Conservation (phyloP, 2,113 vertebrate species). For the Cyphomyrus discorhynchus region DNA sequence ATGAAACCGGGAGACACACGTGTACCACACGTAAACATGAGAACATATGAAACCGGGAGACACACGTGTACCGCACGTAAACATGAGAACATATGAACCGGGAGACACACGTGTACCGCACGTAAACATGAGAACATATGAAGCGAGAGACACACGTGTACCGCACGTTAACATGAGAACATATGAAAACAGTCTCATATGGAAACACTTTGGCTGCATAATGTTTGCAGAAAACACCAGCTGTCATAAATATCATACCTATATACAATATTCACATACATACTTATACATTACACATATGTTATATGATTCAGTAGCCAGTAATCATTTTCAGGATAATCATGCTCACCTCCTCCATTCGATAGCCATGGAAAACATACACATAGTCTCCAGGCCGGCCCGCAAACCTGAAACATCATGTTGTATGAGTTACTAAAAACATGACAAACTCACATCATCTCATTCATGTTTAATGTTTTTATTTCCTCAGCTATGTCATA, state of each 20-base stretch:
- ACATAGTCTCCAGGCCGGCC: constrained; percentile 85
- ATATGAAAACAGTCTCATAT: not conserved
- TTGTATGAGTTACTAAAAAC: not conserved
- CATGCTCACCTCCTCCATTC: constrained; percentile 83
- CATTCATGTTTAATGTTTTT: not conserved
- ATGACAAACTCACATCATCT: not conserved
- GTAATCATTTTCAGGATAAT: not conserved
- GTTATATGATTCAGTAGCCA: not conserved
- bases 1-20: too few relatives aligned
- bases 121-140: not conserved
- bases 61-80: too few relatives aligned
- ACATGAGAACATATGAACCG: not conserved
- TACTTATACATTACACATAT: not conserved
- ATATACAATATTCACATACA: not conserved
- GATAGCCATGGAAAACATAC: constrained; percentile 82
- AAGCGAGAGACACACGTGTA: not conserved
- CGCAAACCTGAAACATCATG: constrained; percentile 68
- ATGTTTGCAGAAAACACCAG: not conserved
- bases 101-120: too few relatives aligned
- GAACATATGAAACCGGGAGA: not conserved
- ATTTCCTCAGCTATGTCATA: not conserved
- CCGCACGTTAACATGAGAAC: not conserved
- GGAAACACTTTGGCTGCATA: not conserved
- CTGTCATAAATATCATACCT: not conserved
- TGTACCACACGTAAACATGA: too few relatives aligned